phyloP scores from a whole-genome alignment of 1,140 invertebrate species.

The Kradibia gibbosae region DNA sequence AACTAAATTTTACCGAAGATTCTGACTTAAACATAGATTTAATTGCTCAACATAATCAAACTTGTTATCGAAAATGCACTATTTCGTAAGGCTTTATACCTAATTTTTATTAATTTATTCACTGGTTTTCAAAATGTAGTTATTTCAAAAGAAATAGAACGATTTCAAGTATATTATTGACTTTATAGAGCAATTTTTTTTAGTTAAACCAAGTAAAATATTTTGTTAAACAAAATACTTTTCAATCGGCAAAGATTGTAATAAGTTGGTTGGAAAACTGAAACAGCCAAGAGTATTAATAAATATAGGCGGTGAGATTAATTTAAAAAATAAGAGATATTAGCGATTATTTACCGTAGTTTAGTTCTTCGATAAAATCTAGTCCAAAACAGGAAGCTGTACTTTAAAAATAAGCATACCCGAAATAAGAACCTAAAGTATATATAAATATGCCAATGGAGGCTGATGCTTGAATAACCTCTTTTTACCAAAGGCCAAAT shows the following conservation, averaged over 20 bases:
- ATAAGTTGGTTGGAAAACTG: neutral
- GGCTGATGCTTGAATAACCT: constrained; percentile 32
- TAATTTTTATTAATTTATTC: constrained; percentile 7
- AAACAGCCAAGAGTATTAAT: neutral
- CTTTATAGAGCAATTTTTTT: neutral
- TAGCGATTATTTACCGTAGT: neutral
- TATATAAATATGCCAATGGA: constrained; percentile 9
- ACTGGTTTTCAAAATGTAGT: constrained; percentile 21
- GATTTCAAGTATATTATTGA: constrained; percentile 3
- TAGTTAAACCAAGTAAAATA: neutral
- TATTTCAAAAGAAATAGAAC: constrained; percentile 24
- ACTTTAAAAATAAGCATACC: neutral
- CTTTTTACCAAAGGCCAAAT: constrained; percentile 18
- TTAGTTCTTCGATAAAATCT: constrained; percentile 34
- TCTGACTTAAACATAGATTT: neutral
- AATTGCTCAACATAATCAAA: constrained; percentile 15
- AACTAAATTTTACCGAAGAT: constrained; percentile 36
- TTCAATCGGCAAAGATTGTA: neutral
- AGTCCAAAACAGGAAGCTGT: neutral
- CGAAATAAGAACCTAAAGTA: neutral
- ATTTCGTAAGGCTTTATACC: constrained; percentile 7
- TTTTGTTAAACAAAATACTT: constrained; percentile 20
- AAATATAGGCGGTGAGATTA: neutral
- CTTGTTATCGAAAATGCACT: neutral
- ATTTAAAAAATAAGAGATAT: neutral